Evolutionary conservation across 2,113 vertebrate genomes (phyloP).

Genomic region (Callorhinus ursinus): DNA sequence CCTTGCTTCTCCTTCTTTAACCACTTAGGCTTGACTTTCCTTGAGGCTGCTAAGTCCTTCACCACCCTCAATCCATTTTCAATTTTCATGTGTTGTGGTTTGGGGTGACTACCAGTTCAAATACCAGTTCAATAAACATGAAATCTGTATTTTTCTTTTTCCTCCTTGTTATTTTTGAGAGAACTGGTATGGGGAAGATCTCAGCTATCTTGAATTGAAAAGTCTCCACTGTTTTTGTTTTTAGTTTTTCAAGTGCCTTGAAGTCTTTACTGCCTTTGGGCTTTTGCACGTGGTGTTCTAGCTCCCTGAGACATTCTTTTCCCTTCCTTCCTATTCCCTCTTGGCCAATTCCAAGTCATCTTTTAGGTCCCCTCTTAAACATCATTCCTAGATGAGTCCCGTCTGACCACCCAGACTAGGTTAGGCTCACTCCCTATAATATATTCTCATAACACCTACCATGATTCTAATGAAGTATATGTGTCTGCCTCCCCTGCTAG

Average conservation of each 20-base stretch:
- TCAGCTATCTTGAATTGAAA: not conserved
- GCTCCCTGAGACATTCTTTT: not conserved
- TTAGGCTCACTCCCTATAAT: not conserved
- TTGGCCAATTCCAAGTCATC: not conserved
- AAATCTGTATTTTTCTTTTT: not conserved
- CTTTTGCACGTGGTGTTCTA: not conserved
- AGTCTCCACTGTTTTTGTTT: not conserved
- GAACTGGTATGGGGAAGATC: not conserved
- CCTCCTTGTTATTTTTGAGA: not conserved
- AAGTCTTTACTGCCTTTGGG: not conserved
- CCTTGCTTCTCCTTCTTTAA: not conserved
- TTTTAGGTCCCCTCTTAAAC: slow-evolving; percentile 12
- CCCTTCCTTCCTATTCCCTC: not conserved
- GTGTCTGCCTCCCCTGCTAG: not conserved
- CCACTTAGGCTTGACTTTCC: not conserved
- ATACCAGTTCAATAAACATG: not conserved
- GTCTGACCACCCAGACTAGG: not conserved
- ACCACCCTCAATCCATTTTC: not conserved
- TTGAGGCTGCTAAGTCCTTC: not conserved
- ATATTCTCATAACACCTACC: not conserved
- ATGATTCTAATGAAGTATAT: not conserved
- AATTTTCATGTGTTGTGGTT: not conserved
- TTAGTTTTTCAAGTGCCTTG: not conserved
- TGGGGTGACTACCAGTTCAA: not conserved
- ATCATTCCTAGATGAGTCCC: not conserved